These are phyloP conservation scores for Spondyliosoma cantharus DNA, from an alignment of 2,797 vertebrate genomes.

Conservation along the genomic window DNA sequence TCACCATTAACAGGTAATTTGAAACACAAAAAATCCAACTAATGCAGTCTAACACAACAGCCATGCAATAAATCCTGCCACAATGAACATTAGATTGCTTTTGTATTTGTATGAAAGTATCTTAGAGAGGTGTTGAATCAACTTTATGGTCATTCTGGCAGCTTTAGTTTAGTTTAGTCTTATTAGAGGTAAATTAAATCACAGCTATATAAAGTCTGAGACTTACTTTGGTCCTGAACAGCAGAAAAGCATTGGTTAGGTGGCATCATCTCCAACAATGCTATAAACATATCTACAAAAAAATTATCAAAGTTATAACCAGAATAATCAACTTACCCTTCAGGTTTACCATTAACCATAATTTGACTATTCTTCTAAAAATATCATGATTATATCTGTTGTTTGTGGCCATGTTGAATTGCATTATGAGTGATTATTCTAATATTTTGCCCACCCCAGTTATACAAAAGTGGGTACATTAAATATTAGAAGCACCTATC, in stretches of 20 bases:
- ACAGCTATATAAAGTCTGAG: not conserved
- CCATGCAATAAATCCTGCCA: not conserved
- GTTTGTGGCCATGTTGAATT: not conserved
- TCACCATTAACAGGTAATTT: not conserved
- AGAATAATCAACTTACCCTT: not conserved
- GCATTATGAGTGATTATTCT: not conserved
- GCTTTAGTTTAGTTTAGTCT: not conserved
- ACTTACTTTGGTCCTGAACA: too few species aligned
- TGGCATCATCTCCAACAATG: not conserved
- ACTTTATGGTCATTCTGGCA: not conserved
- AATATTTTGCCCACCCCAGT: not conserved
- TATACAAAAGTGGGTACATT: not conserved
- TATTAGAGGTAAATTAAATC: not conserved
- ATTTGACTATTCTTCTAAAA: not conserved
- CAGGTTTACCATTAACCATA: not conserved
- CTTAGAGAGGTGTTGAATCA: conserved; percentile 16
- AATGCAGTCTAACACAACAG: not conserved
- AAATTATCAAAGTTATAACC: too few species aligned
- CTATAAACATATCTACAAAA: not conserved
- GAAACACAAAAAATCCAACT: not conserved
- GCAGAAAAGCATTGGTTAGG: not conserved
- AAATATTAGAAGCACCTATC: too few species aligned
- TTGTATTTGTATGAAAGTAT: conserved; percentile 6
- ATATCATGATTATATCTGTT: not conserved
- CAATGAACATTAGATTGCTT: not conserved